These are phyloP conservation scores for Catostylus mosaicus DNA, from an alignment of 30 jellyfish, hydroid and myxozoan genomes.

Conservation along the genomic window DNA sequence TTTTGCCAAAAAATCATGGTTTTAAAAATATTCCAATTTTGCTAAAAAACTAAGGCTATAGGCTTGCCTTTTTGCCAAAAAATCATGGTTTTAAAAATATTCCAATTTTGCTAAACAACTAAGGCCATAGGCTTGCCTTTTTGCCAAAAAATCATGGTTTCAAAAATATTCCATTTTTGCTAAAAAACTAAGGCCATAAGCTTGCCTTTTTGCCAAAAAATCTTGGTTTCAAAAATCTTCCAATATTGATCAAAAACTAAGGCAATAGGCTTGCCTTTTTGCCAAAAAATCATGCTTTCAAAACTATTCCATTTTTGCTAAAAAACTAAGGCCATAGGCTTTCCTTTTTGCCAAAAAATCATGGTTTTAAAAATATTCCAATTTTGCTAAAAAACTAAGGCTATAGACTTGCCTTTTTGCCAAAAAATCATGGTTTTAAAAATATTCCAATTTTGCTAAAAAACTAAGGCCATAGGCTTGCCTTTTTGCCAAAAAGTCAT, in stretches of 20 bases:
- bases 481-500: neutral
- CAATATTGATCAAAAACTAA: too few species aligned
- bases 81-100: neutral
- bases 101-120: neutral
- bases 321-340: neutral
- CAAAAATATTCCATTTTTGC: neutral
- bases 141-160: neutral
- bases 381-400: neutral
- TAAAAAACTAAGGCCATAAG: neutral
- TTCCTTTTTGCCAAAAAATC: neutral
- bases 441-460: neutral
- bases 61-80: neutral
- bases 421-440: neutral
- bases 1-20: too few species aligned
- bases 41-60: neutral
- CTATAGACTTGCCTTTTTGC: slow-evolving; percentile 8
- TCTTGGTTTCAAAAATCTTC: neutral
- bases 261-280: slow-evolving; percentile 4
- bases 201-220: too few species aligned
- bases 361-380: neutral
- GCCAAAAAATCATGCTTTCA: neutral
- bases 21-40: too few species aligned
- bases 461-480: neutral
- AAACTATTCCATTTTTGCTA: neutral
- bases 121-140: slow-evolving; percentile 2